Conservation (phyloP, 2,113 vertebrate species). For the Mormyrus lacerda region DNA sequence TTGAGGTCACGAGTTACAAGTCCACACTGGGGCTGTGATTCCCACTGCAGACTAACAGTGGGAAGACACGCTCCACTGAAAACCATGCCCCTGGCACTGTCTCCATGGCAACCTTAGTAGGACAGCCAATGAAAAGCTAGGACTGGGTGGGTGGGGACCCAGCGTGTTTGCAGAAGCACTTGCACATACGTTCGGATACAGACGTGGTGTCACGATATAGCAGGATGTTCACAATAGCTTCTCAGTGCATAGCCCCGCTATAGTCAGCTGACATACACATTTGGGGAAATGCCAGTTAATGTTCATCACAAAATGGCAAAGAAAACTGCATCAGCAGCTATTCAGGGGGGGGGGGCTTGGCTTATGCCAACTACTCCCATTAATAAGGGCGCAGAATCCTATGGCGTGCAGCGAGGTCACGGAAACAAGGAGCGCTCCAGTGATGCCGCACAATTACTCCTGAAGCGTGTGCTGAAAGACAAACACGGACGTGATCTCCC, state of each 20-base stretch:
- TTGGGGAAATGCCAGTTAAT: neutral
- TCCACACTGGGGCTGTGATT: neutral
- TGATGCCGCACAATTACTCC: neutral
- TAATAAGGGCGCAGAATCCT: neutral
- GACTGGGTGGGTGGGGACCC: conserved; percentile 37
- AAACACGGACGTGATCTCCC: neutral
- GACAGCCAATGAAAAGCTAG: conserved; percentile 56
- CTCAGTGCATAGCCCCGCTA: neutral
- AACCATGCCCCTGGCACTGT: conserved; percentile 33
- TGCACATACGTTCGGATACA: conserved; percentile 21
- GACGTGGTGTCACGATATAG: neutral
- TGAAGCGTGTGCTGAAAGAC: neutral
- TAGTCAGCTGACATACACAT: neutral
- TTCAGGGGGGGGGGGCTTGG: neutral
- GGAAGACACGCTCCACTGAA: neutral
- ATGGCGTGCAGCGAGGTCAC: neutral
- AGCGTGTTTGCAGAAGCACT: conserved; percentile 27
- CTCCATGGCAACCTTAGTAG: conserved; percentile 63
- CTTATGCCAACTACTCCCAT: neutral
- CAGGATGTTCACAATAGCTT: neutral
- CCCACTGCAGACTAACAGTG: neutral
- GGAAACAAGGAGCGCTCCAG: neutral
- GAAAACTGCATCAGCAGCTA: neutral
- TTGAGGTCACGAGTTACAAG: neutral
- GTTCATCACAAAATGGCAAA: neutral